Percentiles rank a stretch among this genome's conserved stretches.
phyloP scores from a whole-genome alignment of 1,140 invertebrate genomes.

The Rhynchophorus ferrugineus region DNA sequence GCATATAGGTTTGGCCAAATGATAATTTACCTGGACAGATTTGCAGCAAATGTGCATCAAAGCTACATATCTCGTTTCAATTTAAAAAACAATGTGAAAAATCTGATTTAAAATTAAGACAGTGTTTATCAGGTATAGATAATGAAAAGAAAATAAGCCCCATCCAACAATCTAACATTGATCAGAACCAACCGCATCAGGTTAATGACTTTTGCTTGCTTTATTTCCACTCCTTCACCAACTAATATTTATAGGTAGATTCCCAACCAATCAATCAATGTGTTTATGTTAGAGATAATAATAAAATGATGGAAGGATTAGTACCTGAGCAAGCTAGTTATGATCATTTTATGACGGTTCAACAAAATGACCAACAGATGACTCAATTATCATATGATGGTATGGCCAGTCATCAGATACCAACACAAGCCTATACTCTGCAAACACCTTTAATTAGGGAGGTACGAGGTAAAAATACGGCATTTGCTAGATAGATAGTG shows the following conservation, averaged over 20 bases:
- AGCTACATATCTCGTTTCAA: slow-evolving; percentile 42
- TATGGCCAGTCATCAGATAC: slow-evolving; percentile 2
- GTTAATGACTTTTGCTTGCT: too few relatives aligned
- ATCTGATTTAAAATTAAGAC: slow-evolving; percentile 39
- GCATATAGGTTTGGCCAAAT: slow-evolving; percentile 42
- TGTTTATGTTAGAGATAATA: slow-evolving; percentile 11
- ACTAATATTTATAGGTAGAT: slow-evolving; percentile 13
- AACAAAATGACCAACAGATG: background rate
- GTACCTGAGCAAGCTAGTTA: background rate
- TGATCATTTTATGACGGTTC: slow-evolving; percentile 9
- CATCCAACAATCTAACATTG: slow-evolving; percentile 14
- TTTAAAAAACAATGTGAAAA: slow-evolving; percentile 43
- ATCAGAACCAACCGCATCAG: slow-evolving; percentile 2
- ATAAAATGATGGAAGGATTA: slow-evolving; percentile 6
- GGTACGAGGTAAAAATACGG: too few relatives aligned
- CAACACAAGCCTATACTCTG: slow-evolving; percentile 1
- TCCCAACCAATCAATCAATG: slow-evolving; percentile 1
- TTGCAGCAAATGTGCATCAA: slow-evolving; percentile 42
- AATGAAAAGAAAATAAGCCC: slow-evolving; percentile 22
- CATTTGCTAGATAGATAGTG: too few relatives aligned
- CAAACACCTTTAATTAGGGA: slow-evolving; percentile 6
- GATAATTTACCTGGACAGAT: slow-evolving; percentile 42
- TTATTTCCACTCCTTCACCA: too few relatives aligned
- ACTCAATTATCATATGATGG: slow-evolving; percentile 6
- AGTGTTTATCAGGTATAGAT: slow-evolving; percentile 27